A percentile compares a stretch with the other conserved stretches of the same genome.
phyloP scores from a whole-genome alignment of 2,888 invertebrate species.

The Euplagia quadripunctaria region DNA sequence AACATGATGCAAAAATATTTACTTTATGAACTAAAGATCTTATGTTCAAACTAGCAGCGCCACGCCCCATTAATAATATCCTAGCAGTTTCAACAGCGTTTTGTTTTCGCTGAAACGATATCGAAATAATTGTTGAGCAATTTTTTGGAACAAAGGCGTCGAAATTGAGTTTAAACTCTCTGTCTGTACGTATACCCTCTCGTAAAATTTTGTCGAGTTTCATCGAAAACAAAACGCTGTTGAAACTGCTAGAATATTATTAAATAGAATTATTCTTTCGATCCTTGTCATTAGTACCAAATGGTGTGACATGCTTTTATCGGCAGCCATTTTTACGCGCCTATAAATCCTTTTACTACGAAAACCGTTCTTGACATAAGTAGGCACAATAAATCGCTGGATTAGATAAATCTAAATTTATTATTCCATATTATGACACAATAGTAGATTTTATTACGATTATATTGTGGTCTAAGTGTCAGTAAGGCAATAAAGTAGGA shows the following conservation, averaged over 20 bases:
- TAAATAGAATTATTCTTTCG: not conserved
- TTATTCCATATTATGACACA: constrained; percentile 17
- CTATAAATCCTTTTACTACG: constrained; percentile 29
- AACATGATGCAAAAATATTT: not conserved
- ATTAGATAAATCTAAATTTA: constrained; percentile 19
- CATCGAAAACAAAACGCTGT: too few species aligned
- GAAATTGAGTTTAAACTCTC: too few species aligned
- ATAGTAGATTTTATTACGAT: constrained; percentile 22
- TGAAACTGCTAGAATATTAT: not conserved
- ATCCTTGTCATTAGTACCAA: not conserved
- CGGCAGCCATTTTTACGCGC: constrained; percentile 9
- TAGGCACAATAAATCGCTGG: not conserved
- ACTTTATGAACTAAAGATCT: too few species aligned
- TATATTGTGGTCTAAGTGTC: constrained; percentile 29
- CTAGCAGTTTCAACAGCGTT: too few species aligned
- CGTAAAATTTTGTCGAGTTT: too few species aligned
- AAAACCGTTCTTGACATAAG: constrained; percentile 22
- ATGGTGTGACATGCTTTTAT: not conserved
- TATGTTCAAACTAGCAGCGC: too few species aligned
- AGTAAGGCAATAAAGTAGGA: not conserved
- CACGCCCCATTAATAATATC: too few species aligned
- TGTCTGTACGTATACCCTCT: too few species aligned
- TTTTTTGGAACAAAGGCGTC: too few species aligned
- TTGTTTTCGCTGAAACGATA: too few species aligned
- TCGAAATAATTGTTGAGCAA: too few species aligned